Conservation (phyloP, 2,888 invertebrate genomes). For the Amiota mariae region DNA sequence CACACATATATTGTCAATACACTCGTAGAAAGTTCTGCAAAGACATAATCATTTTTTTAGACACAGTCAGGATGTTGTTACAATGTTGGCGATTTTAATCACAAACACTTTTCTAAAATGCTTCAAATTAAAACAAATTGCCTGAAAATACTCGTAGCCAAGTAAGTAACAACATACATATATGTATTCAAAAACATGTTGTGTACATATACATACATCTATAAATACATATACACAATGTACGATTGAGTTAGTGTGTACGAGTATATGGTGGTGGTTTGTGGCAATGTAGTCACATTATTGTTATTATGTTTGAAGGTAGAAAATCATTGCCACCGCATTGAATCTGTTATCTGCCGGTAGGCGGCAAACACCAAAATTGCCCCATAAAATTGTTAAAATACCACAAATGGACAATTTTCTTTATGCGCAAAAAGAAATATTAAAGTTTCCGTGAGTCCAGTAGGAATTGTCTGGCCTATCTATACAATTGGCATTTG, state of each 20-base stretch:
- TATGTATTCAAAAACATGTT: no score
- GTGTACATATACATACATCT: no score
- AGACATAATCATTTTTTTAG: not conserved
- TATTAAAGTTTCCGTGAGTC: no score
- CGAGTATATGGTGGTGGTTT: slow-evolving; percentile 41
- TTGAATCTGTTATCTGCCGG: slow-evolving; percentile 37
- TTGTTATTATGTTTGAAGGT: slow-evolving; percentile 23
- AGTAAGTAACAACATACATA: slow-evolving; percentile 34
- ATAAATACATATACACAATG: slow-evolving; percentile 33
- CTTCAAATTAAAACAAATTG: slow-evolving; percentile 65
- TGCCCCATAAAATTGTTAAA: slow-evolving; percentile 37
- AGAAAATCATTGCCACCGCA: not conserved
- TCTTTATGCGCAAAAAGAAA: no score
- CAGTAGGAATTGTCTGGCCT: no score
- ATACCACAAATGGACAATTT: slow-evolving; percentile 29
- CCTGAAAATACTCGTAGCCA: slow-evolving; percentile 51
- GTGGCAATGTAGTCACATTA: slow-evolving; percentile 62
- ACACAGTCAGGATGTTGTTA: not conserved
- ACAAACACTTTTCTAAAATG: slow-evolving; percentile 52
- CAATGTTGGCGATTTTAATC: not conserved
- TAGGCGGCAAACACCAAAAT: slow-evolving; percentile 41
- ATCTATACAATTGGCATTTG: no score
- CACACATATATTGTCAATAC: not conserved
- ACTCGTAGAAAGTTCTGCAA: slow-evolving; percentile 10
- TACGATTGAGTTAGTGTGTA: slow-evolving; percentile 33